Base-by-base conservation (phyloP, 2,888 invertebrate genomes). In the Euphydryas editha region DNA sequence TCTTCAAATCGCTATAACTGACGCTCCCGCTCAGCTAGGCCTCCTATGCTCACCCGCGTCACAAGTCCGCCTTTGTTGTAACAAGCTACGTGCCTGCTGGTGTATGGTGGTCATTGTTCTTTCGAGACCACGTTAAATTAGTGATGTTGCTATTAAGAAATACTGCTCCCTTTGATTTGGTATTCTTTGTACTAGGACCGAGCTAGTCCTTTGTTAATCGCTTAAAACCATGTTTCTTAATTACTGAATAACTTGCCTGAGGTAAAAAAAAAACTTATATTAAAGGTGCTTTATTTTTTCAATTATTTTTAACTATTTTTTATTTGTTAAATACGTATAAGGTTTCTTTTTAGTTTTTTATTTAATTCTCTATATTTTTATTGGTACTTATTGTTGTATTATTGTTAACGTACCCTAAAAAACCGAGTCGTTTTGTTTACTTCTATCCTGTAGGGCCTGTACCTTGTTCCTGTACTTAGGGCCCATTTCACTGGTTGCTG, bases 91-190 rank as follows among this genome's bases (percentile, higher is more conserved):
- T 72, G 73, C 83, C 85, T 88, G 86, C 80, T 79, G 82, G 8
- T 49, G 49, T 54, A 54, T 54, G 36, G 78, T 80, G 79, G 78
- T 81, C 87, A 88, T 88, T 90, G 89, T 88, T 88, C 90, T 86
- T 86, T 88, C 83, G 81, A 82, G 79, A 60, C 66, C 59, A 49
- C 59, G 62, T 56, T 67, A 67, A 67, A 72, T 73, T 72, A 72
- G 66, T 60, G 73, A 68, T 71, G 65, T 65, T 65, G 65, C 46
- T 60, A 55, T 66, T 68, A 66, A 68, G 69, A 51, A 68, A 59
- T 42, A 62, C 58, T 62, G 39, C 44, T 62, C 17, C 17, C 51
- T 65, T 59, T 46, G 54, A 54, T 30, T 11, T 58, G 15, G 21
- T 49, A 7, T n/a, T 24, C 55, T 47, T 15, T 46, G 42, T 20